These are phyloP conservation scores for Pollimyrus isidori DNA, from an alignment of 2,113 vertebrate species.

Conservation along the genomic window DNA sequence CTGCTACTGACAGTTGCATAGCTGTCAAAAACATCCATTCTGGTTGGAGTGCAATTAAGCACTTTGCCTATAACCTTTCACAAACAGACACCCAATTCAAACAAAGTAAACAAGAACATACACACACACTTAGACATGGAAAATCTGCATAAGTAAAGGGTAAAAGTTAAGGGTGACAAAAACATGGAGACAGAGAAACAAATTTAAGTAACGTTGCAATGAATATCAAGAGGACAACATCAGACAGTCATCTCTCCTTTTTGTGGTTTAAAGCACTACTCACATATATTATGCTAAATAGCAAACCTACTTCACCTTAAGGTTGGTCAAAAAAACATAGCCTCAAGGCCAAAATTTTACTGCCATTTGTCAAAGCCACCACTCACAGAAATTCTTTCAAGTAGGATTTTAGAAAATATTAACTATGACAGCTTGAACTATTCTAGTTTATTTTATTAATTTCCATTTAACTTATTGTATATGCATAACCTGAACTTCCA, in stretches of 20 bases:
- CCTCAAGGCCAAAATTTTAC: background rate
- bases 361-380: background rate
- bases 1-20: background rate
- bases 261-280: background rate
- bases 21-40: background rate
- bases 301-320: background rate
- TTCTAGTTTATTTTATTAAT: background rate
- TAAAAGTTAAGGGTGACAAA: background rate
- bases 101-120: background rate
- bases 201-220: background rate
- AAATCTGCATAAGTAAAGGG: background rate
- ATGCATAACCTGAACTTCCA: background rate
- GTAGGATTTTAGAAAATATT: background rate
- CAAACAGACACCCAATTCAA: conserved; percentile 3
- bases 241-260: background rate
- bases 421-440: background rate
- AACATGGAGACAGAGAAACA: background rate
- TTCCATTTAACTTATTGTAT: background rate
- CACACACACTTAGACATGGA: background rate
- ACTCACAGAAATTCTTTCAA: background rate
- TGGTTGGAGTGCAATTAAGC: background rate
- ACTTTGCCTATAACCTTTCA: background rate
- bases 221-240: background rate
- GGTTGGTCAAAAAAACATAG: background rate
- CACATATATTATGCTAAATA: background rate